Conservation (phyloP, 1,140 invertebrate genomes). For the Hylyphantes graminicola region DNA sequence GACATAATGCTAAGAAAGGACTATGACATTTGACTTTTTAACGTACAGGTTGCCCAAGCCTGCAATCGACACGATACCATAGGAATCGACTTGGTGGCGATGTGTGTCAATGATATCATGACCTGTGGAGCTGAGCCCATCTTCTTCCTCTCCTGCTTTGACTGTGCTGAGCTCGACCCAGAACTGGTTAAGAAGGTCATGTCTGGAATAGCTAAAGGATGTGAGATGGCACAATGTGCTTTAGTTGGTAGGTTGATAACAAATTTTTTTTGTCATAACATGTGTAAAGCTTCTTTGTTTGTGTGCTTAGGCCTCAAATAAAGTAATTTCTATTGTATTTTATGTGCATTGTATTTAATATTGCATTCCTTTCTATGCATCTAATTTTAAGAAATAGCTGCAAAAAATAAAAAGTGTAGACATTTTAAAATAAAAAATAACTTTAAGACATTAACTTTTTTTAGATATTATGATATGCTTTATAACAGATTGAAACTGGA, state of each 20-base stretch:
- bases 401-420: no score
- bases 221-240: constrained; percentile 85
- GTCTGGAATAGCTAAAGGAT: constrained; percentile 87
- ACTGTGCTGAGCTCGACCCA: constrained; percentile 86
- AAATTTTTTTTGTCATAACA: neutral
- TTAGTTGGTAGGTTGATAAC: constrained; percentile 77
- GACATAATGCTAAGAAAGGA: neutral
- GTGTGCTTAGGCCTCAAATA: neutral
- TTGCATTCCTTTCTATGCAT: no score
- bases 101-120: constrained; percentile 97
- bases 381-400: no score
- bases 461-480: no score
- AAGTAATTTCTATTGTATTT: no score
- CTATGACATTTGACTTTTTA: neutral
- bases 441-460: no score
- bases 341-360: no score
- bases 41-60: constrained; percentile 80
- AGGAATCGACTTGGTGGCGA: constrained; percentile 96
- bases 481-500: no score
- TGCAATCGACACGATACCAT: constrained; percentile 83
- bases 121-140: constrained; percentile 94
- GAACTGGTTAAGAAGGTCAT: constrained; percentile 82
- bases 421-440: no score
- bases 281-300: neutral
- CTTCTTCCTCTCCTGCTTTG: constrained; percentile 97